These are phyloP conservation scores for Geococcyx californianus DNA, from an alignment of 2,113 vertebrate genomes.

Conservation along the genomic window DNA sequence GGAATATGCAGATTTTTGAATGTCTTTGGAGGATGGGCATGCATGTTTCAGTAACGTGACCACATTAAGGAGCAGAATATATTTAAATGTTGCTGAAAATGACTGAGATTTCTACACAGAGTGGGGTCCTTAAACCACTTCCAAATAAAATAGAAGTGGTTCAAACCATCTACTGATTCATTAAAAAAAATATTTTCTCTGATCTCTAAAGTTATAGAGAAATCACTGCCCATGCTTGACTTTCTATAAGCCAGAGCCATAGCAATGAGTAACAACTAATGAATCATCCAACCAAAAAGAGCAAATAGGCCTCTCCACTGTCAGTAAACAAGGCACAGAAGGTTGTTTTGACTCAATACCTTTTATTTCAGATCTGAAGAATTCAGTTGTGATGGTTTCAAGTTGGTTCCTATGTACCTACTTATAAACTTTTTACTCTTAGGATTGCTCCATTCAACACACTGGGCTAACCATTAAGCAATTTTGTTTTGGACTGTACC, in stretches of 20 bases:
- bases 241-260: background rate
- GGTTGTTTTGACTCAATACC: background rate
- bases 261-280: background rate
- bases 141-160: background rate
- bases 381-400: background rate
- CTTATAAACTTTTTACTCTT: background rate
- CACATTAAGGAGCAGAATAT: background rate
- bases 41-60: background rate
- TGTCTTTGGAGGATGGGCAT: background rate
- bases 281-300: background rate
- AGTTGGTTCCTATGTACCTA: background rate
- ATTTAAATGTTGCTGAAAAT: background rate
- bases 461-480: background rate
- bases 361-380: background rate
- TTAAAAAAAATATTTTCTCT: background rate
- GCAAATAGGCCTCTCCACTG: background rate
- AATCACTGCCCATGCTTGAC: background rate
- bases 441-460: background rate
- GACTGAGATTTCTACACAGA: background rate
- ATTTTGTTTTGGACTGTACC: background rate
- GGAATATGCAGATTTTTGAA: background rate
- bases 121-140: background rate
- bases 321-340: background rate
- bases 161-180: background rate
- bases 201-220: background rate